A percentile compares a stretch with the other conserved stretches of the same genome.
These are phyloP conservation scores for Myanophis thanlyinensis DNA, from an alignment of 2,113 vertebrate genomes.

Conservation along the genomic window DNA sequence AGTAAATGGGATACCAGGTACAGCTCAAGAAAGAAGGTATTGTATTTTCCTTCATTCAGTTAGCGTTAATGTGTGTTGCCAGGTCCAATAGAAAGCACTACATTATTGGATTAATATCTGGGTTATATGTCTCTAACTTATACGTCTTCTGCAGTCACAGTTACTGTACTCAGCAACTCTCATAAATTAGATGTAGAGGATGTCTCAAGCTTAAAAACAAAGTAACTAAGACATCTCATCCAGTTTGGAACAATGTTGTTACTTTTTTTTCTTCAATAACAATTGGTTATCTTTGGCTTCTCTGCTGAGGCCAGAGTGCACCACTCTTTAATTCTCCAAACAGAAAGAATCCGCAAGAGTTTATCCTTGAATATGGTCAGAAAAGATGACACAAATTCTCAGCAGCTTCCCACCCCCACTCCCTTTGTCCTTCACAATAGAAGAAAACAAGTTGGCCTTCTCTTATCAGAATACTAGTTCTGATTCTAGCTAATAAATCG, in stretches of 20 bases:
- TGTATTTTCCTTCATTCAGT: neutral
- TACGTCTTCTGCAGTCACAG: neutral
- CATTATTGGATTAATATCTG: neutral
- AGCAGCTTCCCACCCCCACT: neutral
- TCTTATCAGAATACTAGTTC: neutral
- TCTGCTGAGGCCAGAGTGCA: neutral
- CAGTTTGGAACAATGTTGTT: neutral
- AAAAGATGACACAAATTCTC: neutral
- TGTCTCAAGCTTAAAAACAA: neutral
- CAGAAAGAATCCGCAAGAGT: neutral
- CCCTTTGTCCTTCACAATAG: neutral
- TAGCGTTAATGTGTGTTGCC: neutral
- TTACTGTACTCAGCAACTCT: neutral
- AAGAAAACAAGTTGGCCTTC: neutral
- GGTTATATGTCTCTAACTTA: neutral
- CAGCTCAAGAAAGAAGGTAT: neutral
- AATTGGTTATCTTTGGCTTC: neutral
- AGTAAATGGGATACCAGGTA: neutral
- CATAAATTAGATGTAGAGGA: neutral
- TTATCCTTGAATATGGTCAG: neutral
- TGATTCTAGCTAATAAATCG: neutral
- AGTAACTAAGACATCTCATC: neutral
- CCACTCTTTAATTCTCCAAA: neutral
- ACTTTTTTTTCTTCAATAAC: neutral
- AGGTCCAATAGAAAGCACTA: neutral